Conservation (phyloP, 2,113 vertebrate species). For the Empidonax traillii region DNA sequence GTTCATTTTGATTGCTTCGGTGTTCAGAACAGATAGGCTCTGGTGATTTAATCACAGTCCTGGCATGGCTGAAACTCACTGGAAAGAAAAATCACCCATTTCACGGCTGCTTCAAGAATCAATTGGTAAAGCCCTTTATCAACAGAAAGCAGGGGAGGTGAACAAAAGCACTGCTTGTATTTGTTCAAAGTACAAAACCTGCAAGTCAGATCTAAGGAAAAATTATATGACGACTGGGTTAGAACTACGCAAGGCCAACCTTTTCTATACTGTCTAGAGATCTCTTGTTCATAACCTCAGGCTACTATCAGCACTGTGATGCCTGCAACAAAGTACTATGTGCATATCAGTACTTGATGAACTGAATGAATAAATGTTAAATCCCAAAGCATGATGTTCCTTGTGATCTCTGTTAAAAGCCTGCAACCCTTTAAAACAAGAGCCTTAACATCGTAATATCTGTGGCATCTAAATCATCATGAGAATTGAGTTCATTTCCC, state of each 20-base stretch:
- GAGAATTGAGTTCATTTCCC: slow-evolving; percentile 19
- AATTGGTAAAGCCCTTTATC: slow-evolving; percentile 11
- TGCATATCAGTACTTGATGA: slow-evolving; percentile 31
- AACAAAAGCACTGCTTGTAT: slow-evolving; percentile 1
- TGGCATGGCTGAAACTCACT: slow-evolving; percentile 7
- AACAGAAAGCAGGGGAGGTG: slow-evolving; percentile 15
- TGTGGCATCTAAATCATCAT: neutral
- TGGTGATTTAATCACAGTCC: neutral
- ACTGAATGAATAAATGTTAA: slow-evolving; percentile 42
- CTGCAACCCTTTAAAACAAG: slow-evolving; percentile 42
- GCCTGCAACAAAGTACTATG: slow-evolving; percentile 49
- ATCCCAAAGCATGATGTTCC: slow-evolving; percentile 18
- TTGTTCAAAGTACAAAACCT: slow-evolving; percentile 33
- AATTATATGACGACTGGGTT: neutral
- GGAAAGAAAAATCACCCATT: slow-evolving; percentile 4
- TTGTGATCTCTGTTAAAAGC: slow-evolving; percentile 42
- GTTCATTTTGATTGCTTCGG: slow-evolving; percentile 29
- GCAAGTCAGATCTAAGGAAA: slow-evolving; percentile 27
- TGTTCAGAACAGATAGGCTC: slow-evolving; percentile 4
- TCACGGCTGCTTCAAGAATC: neutral
- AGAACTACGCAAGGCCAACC: neutral
- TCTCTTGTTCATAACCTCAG: slow-evolving; percentile 31
- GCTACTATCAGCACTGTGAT: slow-evolving; percentile 28
- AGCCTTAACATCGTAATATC: slow-evolving; percentile 19
- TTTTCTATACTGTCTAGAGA: slow-evolving; percentile 45